Evolutionary conservation across 2,888 invertebrate species (phyloP).

Genomic region (Chironomus riparius): DNA sequence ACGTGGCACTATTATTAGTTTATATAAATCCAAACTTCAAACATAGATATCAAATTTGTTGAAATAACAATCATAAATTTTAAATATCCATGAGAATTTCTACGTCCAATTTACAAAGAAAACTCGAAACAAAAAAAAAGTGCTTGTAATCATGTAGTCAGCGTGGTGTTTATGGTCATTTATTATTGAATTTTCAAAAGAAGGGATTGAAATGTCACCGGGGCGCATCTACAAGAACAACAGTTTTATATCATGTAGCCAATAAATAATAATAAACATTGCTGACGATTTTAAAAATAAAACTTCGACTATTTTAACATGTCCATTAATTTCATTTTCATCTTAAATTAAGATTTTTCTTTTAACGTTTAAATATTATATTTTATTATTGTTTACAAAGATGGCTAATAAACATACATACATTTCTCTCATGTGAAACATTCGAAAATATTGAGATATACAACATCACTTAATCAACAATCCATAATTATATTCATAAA

Average conservation of each 20-base stretch:
- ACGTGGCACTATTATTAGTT: too few species aligned
- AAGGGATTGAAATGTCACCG: conserved; percentile 18
- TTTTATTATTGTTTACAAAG: too few species aligned
- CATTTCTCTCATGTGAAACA: neutral
- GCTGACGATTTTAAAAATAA: too few species aligned
- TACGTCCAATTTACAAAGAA: neutral
- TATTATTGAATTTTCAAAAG: neutral
- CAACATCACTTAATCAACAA: too few species aligned
- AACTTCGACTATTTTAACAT: too few species aligned
- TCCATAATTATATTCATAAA: neutral
- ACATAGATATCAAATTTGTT: neutral
- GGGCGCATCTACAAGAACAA: conserved; percentile 3
- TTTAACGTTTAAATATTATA: too few species aligned
- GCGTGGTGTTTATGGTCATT: conserved; percentile 2
- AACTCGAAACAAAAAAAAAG: neutral
- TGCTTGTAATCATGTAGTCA: neutral
- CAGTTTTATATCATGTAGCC: neutral
- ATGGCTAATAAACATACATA: too few species aligned
- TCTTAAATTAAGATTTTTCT: too few species aligned
- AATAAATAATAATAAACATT: neutral
- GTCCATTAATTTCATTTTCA: neutral
- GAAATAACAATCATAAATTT: neutral
- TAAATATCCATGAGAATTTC: neutral
- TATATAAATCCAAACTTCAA: neutral
- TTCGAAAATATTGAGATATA: too few species aligned